phyloP scores from a whole-genome alignment of 2,888 invertebrate genomes.

The Watsonalla binaria region DNA sequence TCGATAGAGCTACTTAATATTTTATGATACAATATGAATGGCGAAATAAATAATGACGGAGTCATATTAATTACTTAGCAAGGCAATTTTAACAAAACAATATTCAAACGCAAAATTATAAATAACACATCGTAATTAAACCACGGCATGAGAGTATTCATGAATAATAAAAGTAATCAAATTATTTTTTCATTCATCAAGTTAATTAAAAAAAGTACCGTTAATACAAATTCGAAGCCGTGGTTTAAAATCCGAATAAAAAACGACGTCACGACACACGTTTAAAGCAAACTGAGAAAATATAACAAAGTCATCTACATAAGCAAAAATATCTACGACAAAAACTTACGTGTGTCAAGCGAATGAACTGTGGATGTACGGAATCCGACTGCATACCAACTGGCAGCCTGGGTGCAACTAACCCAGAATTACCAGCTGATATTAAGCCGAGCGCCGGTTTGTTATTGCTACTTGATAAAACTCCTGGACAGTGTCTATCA shows the following conservation, averaged over 20 bases:
- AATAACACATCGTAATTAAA: not conserved
- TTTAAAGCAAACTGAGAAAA: conserved; percentile 15
- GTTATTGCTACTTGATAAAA: conserved; percentile 13
- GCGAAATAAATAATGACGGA: no score
- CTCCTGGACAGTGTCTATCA: not conserved
- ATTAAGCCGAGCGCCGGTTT: conserved; percentile 81
- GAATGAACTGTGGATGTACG: conserved; percentile 31
- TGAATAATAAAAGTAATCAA: no score
- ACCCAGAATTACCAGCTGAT: conserved; percentile 99
- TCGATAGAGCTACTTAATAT: no score
- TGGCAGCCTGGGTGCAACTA: conserved; percentile 87
- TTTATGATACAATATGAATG: no score
- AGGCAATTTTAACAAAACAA: not conserved
- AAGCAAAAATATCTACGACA: conserved; percentile 19
- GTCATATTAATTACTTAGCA: not conserved
- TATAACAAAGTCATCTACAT: conserved; percentile 18
- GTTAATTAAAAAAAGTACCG: not conserved
- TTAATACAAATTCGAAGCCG: conserved; percentile 24
- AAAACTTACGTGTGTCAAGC: conserved; percentile 60
- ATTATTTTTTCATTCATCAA: no score
- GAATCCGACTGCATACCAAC: conserved; percentile 85
- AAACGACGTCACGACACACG: conserved; percentile 19
- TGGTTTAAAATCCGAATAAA: conserved; percentile 31
- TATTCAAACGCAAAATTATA: not conserved
- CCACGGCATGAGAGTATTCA: not conserved